Percentiles rank a stretch among this genome's conserved stretches.
These are phyloP conservation scores for Gymnoscopelus braueri DNA, from an alignment of 2,797 vertebrate species.

Conservation along the genomic window DNA sequence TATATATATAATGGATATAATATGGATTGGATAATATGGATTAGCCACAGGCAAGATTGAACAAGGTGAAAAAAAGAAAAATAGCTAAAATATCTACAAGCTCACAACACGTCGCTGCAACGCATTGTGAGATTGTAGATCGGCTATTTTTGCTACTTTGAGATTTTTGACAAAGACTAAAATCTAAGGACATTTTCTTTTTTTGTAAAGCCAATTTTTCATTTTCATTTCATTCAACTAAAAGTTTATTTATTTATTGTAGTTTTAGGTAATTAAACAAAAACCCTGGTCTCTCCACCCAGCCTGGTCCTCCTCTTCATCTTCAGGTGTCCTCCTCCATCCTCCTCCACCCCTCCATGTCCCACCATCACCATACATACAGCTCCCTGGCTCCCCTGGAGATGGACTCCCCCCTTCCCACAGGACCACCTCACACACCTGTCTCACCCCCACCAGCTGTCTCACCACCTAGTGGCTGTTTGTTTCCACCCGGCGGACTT, in stretches of 20 bases:
- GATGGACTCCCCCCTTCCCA: not conserved
- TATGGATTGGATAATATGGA: too few relatives aligned
- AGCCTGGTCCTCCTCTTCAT: constrained; percentile 43
- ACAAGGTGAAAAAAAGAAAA: too few relatives aligned
- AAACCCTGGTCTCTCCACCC: constrained; percentile 1
- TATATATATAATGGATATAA: too few relatives aligned
- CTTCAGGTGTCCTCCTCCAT: constrained; percentile 59
- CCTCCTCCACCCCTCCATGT: constrained; percentile 30
- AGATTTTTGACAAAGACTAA: too few relatives aligned
- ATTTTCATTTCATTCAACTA: constrained; percentile 22
- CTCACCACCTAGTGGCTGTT: not conserved
- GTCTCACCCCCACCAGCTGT: not conserved
- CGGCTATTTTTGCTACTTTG: too few relatives aligned
- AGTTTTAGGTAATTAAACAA: too few relatives aligned
- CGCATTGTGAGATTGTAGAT: too few relatives aligned
- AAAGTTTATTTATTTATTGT: not conserved
- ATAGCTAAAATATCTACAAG: too few relatives aligned
- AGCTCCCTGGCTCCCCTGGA: not conserved
- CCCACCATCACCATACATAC: constrained; percentile 32
- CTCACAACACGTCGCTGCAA: too few relatives aligned
- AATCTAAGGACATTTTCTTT: too few relatives aligned
- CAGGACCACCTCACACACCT: not conserved
- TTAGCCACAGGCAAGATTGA: too few relatives aligned
- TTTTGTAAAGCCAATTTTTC: not conserved
- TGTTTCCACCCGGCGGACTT: constrained; percentile 21